phyloP scores from a whole-genome alignment of 2,888 invertebrate genomes.

The Venusia cambrica region DNA sequence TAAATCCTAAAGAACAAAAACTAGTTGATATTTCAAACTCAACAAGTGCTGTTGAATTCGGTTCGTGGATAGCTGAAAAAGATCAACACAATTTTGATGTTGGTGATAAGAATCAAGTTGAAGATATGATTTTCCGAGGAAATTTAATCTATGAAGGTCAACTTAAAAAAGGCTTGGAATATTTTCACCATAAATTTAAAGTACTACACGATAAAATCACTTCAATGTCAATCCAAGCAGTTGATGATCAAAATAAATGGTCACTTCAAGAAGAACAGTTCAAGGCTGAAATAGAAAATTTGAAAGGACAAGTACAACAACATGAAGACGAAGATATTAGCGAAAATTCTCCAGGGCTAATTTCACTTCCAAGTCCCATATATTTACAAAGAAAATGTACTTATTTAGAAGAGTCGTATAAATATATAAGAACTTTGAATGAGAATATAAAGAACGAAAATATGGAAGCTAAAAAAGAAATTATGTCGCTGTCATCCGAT shows the following conservation, averaged over 20 bases:
- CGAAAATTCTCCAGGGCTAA: slow-evolving; percentile 60
- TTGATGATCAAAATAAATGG: slow-evolving; percentile 67
- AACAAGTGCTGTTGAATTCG: slow-evolving; percentile 48
- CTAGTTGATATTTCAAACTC: slow-evolving; percentile 23
- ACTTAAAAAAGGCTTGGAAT: slow-evolving; percentile 54
- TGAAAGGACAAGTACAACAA: slow-evolving; percentile 49
- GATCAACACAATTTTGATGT: slow-evolving; percentile 47
- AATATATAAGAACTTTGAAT: slow-evolving; percentile 68
- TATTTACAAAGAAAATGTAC: slow-evolving; percentile 63
- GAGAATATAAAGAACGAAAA: slow-evolving; percentile 77
- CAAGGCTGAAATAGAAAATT: slow-evolving; percentile 64
- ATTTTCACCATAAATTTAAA: slow-evolving; percentile 69
- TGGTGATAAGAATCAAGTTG: slow-evolving; percentile 44
- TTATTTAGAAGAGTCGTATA: slow-evolving; percentile 67
- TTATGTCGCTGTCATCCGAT: slow-evolving; percentile 58
- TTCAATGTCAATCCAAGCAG: slow-evolving; percentile 59
- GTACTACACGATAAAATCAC: slow-evolving; percentile 68
- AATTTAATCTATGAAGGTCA: slow-evolving; percentile 54
- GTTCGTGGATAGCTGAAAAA: slow-evolving; percentile 57
- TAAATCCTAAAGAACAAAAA: slow-evolving; percentile 34
- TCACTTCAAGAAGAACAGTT: slow-evolving; percentile 67
- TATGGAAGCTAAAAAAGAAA: slow-evolving; percentile 65
- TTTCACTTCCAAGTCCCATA: slow-evolving; percentile 39
- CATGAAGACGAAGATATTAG: slow-evolving; percentile 57
- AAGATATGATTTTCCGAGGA: slow-evolving; percentile 41